These are phyloP conservation scores for Maniola jurtina DNA, from an alignment of 1,140 invertebrate species.

Conservation along the genomic window DNA sequence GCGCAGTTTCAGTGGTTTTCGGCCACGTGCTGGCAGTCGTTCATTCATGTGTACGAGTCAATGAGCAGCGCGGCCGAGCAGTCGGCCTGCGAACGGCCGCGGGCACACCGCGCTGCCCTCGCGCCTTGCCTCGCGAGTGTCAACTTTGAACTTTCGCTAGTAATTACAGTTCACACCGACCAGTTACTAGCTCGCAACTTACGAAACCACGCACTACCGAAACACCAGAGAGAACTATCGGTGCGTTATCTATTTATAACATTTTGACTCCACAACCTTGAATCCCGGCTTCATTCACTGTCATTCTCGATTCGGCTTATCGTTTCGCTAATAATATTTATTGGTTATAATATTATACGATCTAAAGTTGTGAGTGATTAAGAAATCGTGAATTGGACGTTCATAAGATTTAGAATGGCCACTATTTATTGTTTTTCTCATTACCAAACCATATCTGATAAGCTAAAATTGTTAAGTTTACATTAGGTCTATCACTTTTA, in stretches of 20 bases:
- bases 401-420: background rate
- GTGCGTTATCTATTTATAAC: constrained; percentile 64
- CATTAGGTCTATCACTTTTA: too few species aligned
- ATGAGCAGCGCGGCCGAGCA: constrained; percentile 50
- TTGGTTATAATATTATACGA: constrained; percentile 38
- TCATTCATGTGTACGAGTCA: constrained; percentile 68
- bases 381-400: constrained; percentile 44
- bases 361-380: constrained; percentile 39
- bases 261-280: constrained; percentile 50
- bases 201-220: constrained; percentile 24
- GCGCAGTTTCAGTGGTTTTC: constrained; percentile 61
- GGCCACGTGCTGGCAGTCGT: constrained; percentile 54
- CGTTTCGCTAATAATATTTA: constrained; percentile 46
- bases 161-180: background rate
- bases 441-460: too few species aligned
- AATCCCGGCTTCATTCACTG: constrained; percentile 36
- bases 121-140: constrained; percentile 57
- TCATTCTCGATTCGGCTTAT: constrained; percentile 24
- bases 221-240: constrained; percentile 46
- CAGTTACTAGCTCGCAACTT: constrained; percentile 10
- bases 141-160: constrained; percentile 7
- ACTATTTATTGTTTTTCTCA: too few species aligned
- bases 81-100: constrained; percentile 57
- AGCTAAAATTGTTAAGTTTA: too few species aligned
- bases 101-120: constrained; percentile 51